Percentiles rank a stretch among this genome's conserved stretches.
Evolutionary conservation across 2,113 vertebrate genomes (phyloP).

Genomic region (Brachirus orientalis): DNA sequence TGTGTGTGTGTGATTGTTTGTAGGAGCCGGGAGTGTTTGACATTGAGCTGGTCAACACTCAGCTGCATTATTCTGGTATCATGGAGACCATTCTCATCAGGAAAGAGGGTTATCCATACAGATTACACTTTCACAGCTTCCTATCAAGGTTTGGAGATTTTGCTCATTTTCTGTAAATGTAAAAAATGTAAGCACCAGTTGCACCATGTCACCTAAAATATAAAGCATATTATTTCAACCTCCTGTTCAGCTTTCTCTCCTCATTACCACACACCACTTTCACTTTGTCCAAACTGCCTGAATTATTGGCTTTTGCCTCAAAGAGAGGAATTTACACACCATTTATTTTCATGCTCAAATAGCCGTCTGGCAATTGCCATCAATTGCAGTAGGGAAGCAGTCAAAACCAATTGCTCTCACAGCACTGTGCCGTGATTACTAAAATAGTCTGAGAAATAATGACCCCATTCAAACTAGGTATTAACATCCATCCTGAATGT

Average conservation of each 20-base stretch:
- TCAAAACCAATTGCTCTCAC: conserved; percentile 38
- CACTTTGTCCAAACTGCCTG: conserved; percentile 14
- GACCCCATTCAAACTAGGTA: neutral
- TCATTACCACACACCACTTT: neutral
- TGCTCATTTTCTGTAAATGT: neutral
- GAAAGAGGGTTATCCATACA: conserved; percentile 93
- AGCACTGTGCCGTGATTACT: conserved; percentile 27
- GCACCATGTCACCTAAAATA: neutral
- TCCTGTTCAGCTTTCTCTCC: neutral
- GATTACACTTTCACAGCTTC: conserved; percentile 90
- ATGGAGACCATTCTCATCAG: conserved; percentile 96
- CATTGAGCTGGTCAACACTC: conserved; percentile 86
- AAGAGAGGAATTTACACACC: conserved; percentile 28
- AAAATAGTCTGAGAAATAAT: conserved; percentile 19
- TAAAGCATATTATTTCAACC: neutral
- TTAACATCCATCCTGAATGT: no score
- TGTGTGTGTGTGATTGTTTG: conserved; percentile 8
- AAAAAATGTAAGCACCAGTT: neutral
- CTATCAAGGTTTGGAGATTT: conserved; percentile 84
- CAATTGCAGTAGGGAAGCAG: conserved; percentile 11
- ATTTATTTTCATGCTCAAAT: conserved; percentile 34
- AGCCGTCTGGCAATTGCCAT: conserved; percentile 26
- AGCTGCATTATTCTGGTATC: conserved; percentile 92
- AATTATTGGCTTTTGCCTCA: conserved; percentile 20
- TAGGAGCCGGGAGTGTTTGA: conserved; percentile 92